Base-by-base conservation (phyloP, 2,113 vertebrate genomes). In the Salvelinus namaycush region DNA sequence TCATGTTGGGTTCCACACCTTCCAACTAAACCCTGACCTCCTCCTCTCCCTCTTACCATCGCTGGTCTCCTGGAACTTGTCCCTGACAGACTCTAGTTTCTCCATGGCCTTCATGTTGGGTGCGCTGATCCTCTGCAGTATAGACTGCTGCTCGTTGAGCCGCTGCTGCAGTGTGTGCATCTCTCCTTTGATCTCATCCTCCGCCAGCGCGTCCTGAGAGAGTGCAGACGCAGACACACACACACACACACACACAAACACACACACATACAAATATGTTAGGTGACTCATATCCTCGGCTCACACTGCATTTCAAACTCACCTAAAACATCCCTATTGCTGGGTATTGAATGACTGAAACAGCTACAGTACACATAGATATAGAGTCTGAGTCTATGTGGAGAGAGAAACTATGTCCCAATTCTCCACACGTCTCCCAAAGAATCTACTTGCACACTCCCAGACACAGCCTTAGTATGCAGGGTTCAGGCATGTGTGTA, bases 91-190 rank as follows among this genome's bases (percentile, higher is more conserved):
- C 91, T 98, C 96, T 7, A 98, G 94, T 81, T 98, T 98, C 91
- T 98, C 97, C 96, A 98, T 97, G 86, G 96, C 96, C 81, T 98
- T 97, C 97, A 98, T 97, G 91, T 98, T 98, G 74, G 97, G 97
- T 0, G 97, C 97, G 0, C 96, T 96, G 87, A 98, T 97, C 57
- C 97, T 94, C 86, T 98, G 97, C 9, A 98, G 90, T 75, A 98
- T 95, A 81, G 95, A 97, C 86, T 97, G 96, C 90, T 98, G 97
- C 88, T 98, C 97, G 20, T 97, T 98, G 69, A 97, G 92, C 79
- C 96, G 95, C 91, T 97, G 97, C 88, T 97, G 96, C 73, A 98
- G 91, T 1, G 93, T 93, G 88, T 95, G 96, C 82, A 97, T 97
- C 88, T 98, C 97, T 2, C 83, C 95, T 65, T 97, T 96, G 81